Evolutionary conservation across 2,888 invertebrate genomes (phyloP), one percentile per base, ranked within the genome.

Genomic region (Tiliacea aurago): DNA sequence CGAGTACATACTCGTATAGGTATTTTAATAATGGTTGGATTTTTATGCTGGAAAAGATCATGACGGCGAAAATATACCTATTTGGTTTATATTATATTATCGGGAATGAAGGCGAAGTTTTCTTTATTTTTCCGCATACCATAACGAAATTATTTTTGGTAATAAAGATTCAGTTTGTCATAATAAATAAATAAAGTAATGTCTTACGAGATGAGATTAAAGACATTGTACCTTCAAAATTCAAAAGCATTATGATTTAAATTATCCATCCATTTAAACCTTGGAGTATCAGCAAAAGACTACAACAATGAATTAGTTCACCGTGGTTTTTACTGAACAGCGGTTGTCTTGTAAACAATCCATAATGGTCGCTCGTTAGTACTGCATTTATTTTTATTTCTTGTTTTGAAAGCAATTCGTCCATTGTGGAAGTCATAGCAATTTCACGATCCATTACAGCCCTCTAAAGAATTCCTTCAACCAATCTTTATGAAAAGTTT

Each of bases 381-480:
- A n/a, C 58, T 47, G 59, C 59, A 43, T 65, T 58, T 51, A 55
- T 51, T 83, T 77, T 37, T 23, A 41, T 7, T 64, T 70, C 28
- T 63, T 65, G 0, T 71, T 68, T 47, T 68, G 6, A n/a, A 59
- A 71, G 43, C n/a, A 81, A n/a, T 70, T 58, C 61, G 20, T 76
- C n/a, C 9, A 76, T 70, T 82, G 65, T 77, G 33, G 7, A 56
- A 56, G 71, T 51, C 65, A 67, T 62, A 20, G 11, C 20, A 13
- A 68, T 68, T 83, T 71, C 47, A 78, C 64, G 56, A 68, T 83
- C n/a, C n/a, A 23, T 43, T 83, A 53, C 56, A 55, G 5, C 15
- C 15, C 47, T 63, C 13, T 51, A 18, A 51, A 65, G 41, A 37
- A 37, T 63, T 71, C 20, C 6, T 55, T 59, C n/a, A 45, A 68